Evolutionary conservation across 2,113 vertebrate genomes (phyloP), one percentile per base, ranked within the genome.

Genomic region (Pteronura brasiliensis): DNA sequence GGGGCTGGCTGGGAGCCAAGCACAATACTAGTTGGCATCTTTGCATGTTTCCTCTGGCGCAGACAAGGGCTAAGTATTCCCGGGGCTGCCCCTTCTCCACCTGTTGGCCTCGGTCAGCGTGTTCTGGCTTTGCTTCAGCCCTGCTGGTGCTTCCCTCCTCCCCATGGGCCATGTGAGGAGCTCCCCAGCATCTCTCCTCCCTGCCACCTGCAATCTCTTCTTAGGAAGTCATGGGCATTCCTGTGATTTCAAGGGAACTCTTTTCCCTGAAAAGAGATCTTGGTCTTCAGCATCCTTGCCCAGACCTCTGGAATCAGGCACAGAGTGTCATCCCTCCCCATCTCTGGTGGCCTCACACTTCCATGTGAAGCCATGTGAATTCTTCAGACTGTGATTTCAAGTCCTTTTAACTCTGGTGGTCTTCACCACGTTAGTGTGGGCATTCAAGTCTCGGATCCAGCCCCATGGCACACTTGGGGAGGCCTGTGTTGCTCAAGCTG

Each of bases 161-260:
- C 2, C n/a, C 10, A 25, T 13, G 9, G 67, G 6, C 55, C 31
- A 2, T 1, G 1, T 1, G 42, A 20, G 2, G 0, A 14, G 52
- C 27, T 52, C 3, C 17, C 63, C 55, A 17, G 11, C 34, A 6
- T 49, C 21, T 8, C 29, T 74, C 36, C 61, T 72, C 67, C 34
- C 29, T 5, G 4, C 31, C 49, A 21, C 49, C 49, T 8, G 10
- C 11, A 17, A 1, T 29, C 29, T 84, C 18, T 7, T 72, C 71
- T 61, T 9, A 25, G 44, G 59, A 90, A 34, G 10, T 9, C 61
- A 0, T 21, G 17, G 0, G 8, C 25, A 9, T 14, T 34, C 31
- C 7, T 21, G 4, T 82, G 65, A 47, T 57, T 21, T 31, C 31
- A 47, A 18, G 7, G 2, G 14, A 6, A 1, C 0, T 59, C 39